These are phyloP conservation scores for Tiliacea aurago DNA, from an alignment of 2,888 invertebrate species.

Conservation along the genomic window DNA sequence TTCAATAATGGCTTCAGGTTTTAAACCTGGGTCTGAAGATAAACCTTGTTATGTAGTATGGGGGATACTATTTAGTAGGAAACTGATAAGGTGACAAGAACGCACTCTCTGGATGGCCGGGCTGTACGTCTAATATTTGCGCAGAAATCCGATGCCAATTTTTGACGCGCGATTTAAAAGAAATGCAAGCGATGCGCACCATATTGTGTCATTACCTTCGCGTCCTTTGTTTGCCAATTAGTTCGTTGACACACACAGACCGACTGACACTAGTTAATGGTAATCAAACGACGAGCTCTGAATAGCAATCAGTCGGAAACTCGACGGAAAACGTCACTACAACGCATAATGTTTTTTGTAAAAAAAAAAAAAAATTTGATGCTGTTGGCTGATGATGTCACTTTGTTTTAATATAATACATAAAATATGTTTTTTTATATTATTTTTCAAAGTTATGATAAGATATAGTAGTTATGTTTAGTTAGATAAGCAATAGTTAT, in stretches of 20 bases:
- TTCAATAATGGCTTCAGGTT: too few species aligned
- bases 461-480: too few species aligned
- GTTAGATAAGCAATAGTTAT: too few species aligned
- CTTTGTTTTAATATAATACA: too few species aligned
- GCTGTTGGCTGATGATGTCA: neutral
- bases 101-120: too few species aligned
- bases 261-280: conserved; percentile 74
- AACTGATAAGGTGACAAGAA: too few species aligned
- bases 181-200: conserved; percentile 57
- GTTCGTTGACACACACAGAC: conserved; percentile 82
- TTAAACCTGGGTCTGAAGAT: too few species aligned
- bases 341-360: conserved; percentile 1
- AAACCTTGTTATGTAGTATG: too few species aligned
- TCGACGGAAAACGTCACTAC: conserved; percentile 45
- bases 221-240: conserved; percentile 83
- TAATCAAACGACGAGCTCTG: conserved; percentile 67
- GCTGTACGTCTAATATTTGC: conserved; percentile 22
- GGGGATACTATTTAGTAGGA: too few species aligned
- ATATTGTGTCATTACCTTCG: conserved; percentile 52
- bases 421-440: too few species aligned
- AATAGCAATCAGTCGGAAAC: conserved; percentile 73
- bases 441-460: too few species aligned
- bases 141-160: neutral
- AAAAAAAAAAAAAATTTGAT: neutral
- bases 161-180: conserved; percentile 33